Percentiles rank a stretch among this genome's conserved stretches.
Conservation (phyloP, 1,140 invertebrate genomes). For the Solenopsis invicta region DNA sequence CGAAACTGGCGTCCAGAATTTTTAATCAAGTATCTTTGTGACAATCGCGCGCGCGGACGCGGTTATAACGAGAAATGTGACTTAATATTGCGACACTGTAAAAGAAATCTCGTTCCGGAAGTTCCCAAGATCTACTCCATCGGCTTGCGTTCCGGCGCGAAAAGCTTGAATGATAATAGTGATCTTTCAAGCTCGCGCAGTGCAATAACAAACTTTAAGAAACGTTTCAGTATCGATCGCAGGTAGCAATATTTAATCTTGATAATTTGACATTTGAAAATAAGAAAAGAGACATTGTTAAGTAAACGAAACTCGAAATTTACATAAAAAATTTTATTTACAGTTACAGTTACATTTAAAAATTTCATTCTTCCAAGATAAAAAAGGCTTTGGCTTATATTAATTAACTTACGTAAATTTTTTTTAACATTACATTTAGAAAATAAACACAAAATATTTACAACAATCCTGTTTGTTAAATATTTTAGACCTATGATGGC, state of each 20-base stretch:
- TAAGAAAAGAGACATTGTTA: neutral
- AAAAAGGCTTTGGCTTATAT: neutral
- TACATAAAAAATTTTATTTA: too few species aligned
- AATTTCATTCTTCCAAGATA: neutral
- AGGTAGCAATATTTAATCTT: constrained; percentile 46
- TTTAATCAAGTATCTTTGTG: constrained; percentile 6
- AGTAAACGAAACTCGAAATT: too few species aligned
- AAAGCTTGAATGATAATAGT: neutral
- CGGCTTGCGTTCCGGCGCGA: constrained; percentile 45
- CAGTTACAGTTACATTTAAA: neutral
- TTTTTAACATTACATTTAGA: neutral
- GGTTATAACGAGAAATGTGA: neutral
- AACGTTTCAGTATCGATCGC: constrained; percentile 14
- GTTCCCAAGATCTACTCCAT: constrained; percentile 70
- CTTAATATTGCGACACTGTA: neutral
- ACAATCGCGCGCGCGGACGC: constrained; percentile 25
- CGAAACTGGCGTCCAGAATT: constrained; percentile 61
- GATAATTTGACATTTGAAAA: neutral
- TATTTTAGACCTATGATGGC: constrained; percentile 6
- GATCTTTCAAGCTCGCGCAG: neutral
- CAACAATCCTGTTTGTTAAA: neutral
- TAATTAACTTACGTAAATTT: neutral
- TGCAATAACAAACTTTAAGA: constrained; percentile 11
- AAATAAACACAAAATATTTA: neutral
- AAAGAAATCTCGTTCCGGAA: constrained; percentile 36